A percentile compares a stretch with the other conserved stretches of the same genome.
phyloP scores from a whole-genome alignment of 1,140 invertebrate genomes.

The Aradophagus sp. region DNA sequence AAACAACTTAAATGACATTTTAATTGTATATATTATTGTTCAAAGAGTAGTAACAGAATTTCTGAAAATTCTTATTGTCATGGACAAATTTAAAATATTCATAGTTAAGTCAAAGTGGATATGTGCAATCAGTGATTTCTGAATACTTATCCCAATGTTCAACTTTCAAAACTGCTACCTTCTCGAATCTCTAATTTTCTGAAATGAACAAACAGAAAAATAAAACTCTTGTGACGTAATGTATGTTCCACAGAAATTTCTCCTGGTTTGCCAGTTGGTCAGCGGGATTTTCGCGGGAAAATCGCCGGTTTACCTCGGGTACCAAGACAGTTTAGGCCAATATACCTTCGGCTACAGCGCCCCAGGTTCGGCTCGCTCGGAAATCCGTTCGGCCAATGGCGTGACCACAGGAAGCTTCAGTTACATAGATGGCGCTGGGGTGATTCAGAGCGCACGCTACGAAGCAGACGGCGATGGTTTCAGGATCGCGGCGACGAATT shows the following conservation, averaged over 20 bases:
- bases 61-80: no score
- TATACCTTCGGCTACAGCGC: constrained; percentile 76
- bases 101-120: no score
- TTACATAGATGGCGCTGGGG: constrained; percentile 75
- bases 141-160: no score
- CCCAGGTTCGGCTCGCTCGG: constrained; percentile 72
- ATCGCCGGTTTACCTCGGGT: constrained; percentile 62
- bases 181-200: no score
- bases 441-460: constrained; percentile 71
- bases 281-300: constrained; percentile 2
- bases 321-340: constrained; percentile 75
- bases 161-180: no score
- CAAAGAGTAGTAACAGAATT: no score
- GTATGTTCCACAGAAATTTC: constrained; percentile 32
- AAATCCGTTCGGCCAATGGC: constrained; percentile 67
- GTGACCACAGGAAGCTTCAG: constrained; percentile 69
- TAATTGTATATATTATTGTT: no score
- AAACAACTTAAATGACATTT: no score
- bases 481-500: constrained; percentile 75
- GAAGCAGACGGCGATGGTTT: constrained; percentile 73
- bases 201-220: no score
- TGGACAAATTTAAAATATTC: no score
- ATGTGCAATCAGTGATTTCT: no score
- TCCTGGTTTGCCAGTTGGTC: constrained; percentile 43
- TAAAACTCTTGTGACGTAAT: no score